These are phyloP conservation scores for Salarias fasciatus DNA, from an alignment of 2,797 vertebrate species.

Conservation along the genomic window DNA sequence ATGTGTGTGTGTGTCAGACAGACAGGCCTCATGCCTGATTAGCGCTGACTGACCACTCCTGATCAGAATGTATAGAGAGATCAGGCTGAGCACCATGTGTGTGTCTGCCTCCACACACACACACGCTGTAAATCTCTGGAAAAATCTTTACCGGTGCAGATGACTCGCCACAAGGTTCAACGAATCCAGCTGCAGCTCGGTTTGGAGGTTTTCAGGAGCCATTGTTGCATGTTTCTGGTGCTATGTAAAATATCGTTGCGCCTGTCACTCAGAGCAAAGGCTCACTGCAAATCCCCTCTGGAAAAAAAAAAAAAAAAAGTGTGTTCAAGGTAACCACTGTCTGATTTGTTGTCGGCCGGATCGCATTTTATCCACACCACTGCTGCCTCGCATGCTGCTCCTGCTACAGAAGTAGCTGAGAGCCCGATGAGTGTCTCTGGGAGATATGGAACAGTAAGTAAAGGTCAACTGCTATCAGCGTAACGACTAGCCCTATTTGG, in stretches of 20 bases:
- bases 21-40: slow-evolving; percentile 52
- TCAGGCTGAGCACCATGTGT: slow-evolving; percentile 19
- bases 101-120: background rate
- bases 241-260: slow-evolving; percentile 11
- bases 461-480: slow-evolving; percentile 79
- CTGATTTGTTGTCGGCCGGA: slow-evolving; percentile 45
- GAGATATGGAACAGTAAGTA: slow-evolving; percentile 70
- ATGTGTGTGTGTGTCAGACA: slow-evolving; percentile 27
- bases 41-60: slow-evolving; percentile 46
- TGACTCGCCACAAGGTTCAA: slow-evolving; percentile 5
- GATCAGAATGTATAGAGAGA: slow-evolving; percentile 25
- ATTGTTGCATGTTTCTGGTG: slow-evolving; percentile 4
- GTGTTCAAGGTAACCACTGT: slow-evolving; percentile 11
- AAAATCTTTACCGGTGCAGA: slow-evolving; percentile 9
- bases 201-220: background rate
- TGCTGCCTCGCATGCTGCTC: slow-evolving; percentile 50
- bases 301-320: background rate
- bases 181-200: background rate
- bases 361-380: slow-evolving; percentile 47
- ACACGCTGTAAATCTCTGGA: slow-evolving; percentile 21
- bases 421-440: slow-evolving; percentile 67
- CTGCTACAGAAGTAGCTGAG: slow-evolving; percentile 44
- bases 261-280: slow-evolving; percentile 13
- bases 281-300: slow-evolving; percentile 18
- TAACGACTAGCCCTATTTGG: slow-evolving; percentile 71